Percentiles rank a stretch among this genome's conserved stretches.
Evolutionary conservation across 2,888 invertebrate species (phyloP).

Genomic region (Ectobius pallidus): DNA sequence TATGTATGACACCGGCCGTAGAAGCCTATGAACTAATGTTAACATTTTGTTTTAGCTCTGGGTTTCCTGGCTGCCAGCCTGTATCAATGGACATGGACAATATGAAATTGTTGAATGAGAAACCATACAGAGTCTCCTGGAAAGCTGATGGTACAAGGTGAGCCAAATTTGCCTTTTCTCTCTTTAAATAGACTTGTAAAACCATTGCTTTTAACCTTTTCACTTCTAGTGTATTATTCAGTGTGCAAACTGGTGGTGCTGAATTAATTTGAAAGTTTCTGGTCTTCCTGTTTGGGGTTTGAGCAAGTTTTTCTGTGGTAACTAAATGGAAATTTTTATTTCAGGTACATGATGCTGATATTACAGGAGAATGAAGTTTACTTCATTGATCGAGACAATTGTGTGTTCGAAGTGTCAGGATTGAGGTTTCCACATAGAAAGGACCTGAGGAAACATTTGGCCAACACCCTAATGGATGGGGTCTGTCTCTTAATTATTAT

Average conservation of each 20-base stretch:
- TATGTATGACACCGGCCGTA: too few relatives aligned
- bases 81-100: constrained; percentile 93
- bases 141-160: constrained; percentile 97
- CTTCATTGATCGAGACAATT: constrained; percentile 95
- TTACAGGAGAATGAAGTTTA: constrained; percentile 84
- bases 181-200: too few relatives aligned
- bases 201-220: too few relatives aligned
- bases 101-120: constrained; percentile 72
- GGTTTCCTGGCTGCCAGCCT: constrained; percentile 97
- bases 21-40: too few relatives aligned
- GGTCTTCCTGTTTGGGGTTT: too few relatives aligned
- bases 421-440: constrained; percentile 80
- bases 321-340: too few relatives aligned
- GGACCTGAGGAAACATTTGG: constrained; percentile 72
- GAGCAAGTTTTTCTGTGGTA: too few relatives aligned
- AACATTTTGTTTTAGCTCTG: constrained; percentile 59
- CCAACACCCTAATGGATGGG: constrained; percentile 88
- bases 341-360: constrained; percentile 96
- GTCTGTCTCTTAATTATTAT: constrained; percentile 60
- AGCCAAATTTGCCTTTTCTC: constrained; percentile 36
- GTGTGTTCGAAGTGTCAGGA: constrained; percentile 83
- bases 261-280: too few relatives aligned
- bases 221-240: too few relatives aligned
- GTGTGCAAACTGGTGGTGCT: too few relatives aligned
- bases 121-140: constrained; percentile 97